These are phyloP conservation scores for Onychostruthus taczanowskii DNA, from an alignment of 2,113 vertebrate genomes.

Conservation along the genomic window DNA sequence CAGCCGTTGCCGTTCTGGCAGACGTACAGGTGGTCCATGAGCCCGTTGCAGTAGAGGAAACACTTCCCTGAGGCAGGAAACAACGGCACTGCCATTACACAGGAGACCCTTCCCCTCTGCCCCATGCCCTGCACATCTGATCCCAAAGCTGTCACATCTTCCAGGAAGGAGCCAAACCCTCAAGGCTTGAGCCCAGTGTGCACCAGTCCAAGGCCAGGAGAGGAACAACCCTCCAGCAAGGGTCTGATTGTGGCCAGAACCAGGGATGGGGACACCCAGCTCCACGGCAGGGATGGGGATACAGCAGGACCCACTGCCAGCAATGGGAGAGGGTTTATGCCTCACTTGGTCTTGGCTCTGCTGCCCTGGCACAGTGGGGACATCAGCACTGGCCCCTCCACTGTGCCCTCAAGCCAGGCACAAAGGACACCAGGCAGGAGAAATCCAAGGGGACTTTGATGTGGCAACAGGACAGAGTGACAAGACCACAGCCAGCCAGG, in stretches of 20 bases:
- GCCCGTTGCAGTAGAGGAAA: constrained; percentile 91
- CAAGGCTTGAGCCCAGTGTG: background rate
- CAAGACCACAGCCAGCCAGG: background rate
- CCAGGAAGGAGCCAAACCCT: background rate
- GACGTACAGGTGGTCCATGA: constrained; percentile 92
- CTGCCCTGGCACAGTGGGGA: background rate
- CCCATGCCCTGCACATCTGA: background rate
- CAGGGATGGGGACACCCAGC: background rate
- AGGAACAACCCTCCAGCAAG: background rate
- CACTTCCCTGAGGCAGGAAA: constrained; percentile 83
- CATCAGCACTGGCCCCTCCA: background rate
- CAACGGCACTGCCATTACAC: background rate
- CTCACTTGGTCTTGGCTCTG: background rate
- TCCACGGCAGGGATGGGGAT: background rate
- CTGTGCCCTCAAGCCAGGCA: background rate
- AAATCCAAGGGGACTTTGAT: background rate
- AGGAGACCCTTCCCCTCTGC: background rate
- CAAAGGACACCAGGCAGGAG: accelerated
- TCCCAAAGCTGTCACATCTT: background rate
- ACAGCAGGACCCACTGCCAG: background rate
- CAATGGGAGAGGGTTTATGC: background rate
- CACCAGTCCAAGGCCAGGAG: background rate
- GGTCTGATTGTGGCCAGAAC: background rate
- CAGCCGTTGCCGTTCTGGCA: constrained; percentile 85
- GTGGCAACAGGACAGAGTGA: background rate